Evolutionary conservation across 2,888 invertebrate species (phyloP).

Genomic region (Mimas tiliae): DNA sequence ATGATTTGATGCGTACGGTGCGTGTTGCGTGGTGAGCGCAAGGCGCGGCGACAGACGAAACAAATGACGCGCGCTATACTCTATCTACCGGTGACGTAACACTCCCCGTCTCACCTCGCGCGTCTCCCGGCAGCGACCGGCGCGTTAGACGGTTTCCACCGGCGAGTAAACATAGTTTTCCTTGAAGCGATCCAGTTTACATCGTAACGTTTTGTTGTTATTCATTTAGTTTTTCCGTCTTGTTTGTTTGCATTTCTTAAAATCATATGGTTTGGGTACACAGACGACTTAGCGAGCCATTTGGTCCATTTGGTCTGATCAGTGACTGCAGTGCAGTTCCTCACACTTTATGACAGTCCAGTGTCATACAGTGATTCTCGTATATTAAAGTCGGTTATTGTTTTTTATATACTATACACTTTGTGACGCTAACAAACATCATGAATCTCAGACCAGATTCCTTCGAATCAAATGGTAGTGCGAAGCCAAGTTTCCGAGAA

Average conservation of each 20-base stretch:
- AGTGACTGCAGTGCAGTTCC: not conserved
- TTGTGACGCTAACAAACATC: too few species aligned
- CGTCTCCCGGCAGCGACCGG: not conserved
- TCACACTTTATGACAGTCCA: not conserved
- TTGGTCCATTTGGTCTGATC: too few species aligned
- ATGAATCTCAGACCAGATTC: not conserved
- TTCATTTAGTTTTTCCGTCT: not conserved
- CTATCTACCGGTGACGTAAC: conserved; percentile 24
- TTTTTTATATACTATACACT: too few species aligned
- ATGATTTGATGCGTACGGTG: not conserved
- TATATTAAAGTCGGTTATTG: too few species aligned
- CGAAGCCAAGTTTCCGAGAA: not conserved
- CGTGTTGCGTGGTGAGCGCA: not conserved
- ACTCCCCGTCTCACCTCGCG: not conserved
- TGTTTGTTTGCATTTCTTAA: not conserved
- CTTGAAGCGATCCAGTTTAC: conserved; percentile 27
- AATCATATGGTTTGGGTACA: not conserved
- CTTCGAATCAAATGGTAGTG: not conserved
- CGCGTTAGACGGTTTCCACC: conserved; percentile 7
- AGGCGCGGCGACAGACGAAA: conserved; percentile 35
- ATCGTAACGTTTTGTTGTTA: conserved; percentile 28
- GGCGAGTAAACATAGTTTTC: conserved; percentile 25
- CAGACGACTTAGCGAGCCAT: not conserved
- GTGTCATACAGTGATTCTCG: too few species aligned
- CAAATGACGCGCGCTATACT: conserved; percentile 39